These are phyloP conservation scores for Cardiocondyla obscurior DNA, from an alignment of 1,140 invertebrate genomes.

Conservation along the genomic window DNA sequence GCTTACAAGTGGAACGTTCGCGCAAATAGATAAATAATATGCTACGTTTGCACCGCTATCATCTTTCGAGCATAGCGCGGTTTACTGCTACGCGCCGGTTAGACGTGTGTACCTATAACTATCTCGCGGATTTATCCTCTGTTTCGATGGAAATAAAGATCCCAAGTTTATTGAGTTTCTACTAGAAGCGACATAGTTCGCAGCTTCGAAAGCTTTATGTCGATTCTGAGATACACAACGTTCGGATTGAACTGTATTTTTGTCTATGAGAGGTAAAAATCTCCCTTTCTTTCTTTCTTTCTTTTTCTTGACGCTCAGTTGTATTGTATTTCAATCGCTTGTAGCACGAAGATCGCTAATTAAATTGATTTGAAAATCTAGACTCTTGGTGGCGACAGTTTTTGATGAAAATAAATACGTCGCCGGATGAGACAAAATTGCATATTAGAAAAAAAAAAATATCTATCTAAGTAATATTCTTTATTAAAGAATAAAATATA, in stretches of 20 bases:
- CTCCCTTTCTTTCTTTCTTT: background rate
- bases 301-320: conserved; percentile 4
- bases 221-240: background rate
- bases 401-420: too few relatives aligned
- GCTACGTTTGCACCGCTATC: background rate
- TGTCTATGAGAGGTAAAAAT: background rate
- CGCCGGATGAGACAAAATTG: background rate
- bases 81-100: conserved; percentile 26
- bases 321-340: conserved; percentile 4
- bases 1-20: background rate
- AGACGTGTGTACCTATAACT: too few relatives aligned
- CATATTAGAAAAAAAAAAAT: too few relatives aligned
- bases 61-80: conserved; percentile 31
- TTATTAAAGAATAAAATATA: background rate
- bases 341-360: conserved; percentile 14
- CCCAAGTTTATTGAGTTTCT: conserved; percentile 49
- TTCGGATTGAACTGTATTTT: background rate
- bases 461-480: background rate
- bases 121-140: conserved; percentile 25
- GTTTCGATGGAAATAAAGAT: conserved; percentile 57
- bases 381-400: background rate
- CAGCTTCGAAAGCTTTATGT: conserved; percentile 42
- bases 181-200: conserved; percentile 4
- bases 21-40: conserved; percentile 41
- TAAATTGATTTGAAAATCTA: background rate